Evolutionary conservation across 2,797 vertebrate genomes (phyloP), one percentile per base, ranked within the genome.

Genomic region (Cyclopterus lumpus): DNA sequence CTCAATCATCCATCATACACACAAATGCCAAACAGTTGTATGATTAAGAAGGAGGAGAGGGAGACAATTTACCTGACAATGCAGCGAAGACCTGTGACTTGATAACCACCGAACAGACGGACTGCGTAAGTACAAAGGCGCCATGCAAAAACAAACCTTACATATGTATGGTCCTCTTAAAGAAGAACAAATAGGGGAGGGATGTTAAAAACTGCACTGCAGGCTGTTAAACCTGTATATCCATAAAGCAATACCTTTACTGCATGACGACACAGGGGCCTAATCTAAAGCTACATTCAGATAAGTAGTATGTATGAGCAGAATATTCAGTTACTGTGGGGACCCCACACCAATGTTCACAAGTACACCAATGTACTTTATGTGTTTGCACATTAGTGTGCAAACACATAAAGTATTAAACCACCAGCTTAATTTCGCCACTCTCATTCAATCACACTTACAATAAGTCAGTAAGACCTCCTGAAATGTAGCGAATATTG

Each of bases 111-210:
- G 67, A 75, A 68, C 34, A 26, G 48, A 7, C 18, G 69, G 64
- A 71, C 77, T 80, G 67, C 60, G 80, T 83, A 64, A 89, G 84
- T 69, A 83, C 54, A 49, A n/a, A 70, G 60, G 20, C 54, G 73
- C 26, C 30, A 28, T 68, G 64, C 53, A 76, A 71, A 76, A 82
- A 72, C 40, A 81, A 34, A 69, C 51, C 48, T 86, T 81, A 84
- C 87, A 87, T 84, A 89, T 91, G 86, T 71, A 91, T 87, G 84
- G 80, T 78, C 26, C 40, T 74, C 40, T 51, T 67, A 62, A 78
- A 81, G 53, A 77, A 80, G 24, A 49, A 76, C 65, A 81, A 73
- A 77, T 36, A 66, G 46, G n/a, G 54, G 28, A 36, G 38, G 36
- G 38, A 62, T 60, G 72, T 81, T 60, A 65, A 83, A 73, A 70